These are phyloP conservation scores for Caerostris extrusa DNA, from an alignment of 1,140 invertebrate species.

Conservation along the genomic window DNA sequence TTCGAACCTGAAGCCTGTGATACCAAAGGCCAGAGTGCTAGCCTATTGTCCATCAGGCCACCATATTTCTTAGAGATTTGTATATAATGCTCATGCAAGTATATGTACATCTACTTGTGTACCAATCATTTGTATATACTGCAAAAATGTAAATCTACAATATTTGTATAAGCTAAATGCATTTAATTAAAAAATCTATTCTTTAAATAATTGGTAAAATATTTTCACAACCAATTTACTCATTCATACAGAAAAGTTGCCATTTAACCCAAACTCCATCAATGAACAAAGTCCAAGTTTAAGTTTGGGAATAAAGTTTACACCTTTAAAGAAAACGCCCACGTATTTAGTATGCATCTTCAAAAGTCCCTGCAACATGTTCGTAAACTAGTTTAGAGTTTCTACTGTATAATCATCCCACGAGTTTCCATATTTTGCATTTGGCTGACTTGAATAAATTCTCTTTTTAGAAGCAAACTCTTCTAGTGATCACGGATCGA, in stretches of 20 bases:
- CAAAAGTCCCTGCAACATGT: neutral
- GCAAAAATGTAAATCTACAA: too few relatives aligned
- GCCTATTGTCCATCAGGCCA: too few relatives aligned
- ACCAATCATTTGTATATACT: too few relatives aligned
- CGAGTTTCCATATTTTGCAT: neutral
- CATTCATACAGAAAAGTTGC: neutral
- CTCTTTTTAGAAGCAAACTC: neutral
- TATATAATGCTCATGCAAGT: too few relatives aligned
- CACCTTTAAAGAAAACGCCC: neutral
- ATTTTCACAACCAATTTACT: neutral
- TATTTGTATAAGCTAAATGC: too few relatives aligned
- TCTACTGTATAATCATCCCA: neutral
- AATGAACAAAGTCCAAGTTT: neutral
- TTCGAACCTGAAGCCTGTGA: too few relatives aligned
- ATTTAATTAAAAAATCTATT: too few relatives aligned
- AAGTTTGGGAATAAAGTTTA: neutral
- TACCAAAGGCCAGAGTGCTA: too few relatives aligned
- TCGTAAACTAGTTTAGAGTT: neutral
- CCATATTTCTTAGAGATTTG: too few relatives aligned
- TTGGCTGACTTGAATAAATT: neutral
- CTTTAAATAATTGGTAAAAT: too few relatives aligned
- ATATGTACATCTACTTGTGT: too few relatives aligned
- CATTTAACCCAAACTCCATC: neutral
- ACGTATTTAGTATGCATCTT: neutral
- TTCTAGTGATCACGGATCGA: neutral